These are phyloP conservation scores for Sarcophaga bullata DNA, from an alignment of 1,140 invertebrate genomes.

Conservation along the genomic window DNA sequence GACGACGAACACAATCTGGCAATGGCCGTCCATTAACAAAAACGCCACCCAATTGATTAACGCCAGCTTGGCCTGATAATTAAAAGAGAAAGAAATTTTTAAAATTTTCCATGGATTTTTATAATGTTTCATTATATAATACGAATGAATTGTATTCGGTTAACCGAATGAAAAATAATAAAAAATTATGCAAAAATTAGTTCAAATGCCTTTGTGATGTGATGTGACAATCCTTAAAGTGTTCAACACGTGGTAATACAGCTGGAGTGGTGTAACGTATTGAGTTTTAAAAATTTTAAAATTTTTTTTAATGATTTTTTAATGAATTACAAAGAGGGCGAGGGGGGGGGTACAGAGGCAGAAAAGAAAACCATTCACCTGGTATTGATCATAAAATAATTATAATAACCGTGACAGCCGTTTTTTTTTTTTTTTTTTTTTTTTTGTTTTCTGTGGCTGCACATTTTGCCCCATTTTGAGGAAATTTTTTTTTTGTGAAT, in stretches of 20 bases:
- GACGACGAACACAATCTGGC: slow-evolving; percentile 90
- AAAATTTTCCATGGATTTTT: not conserved
- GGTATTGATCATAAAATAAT: slow-evolving; percentile 9
- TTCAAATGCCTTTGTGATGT: too few species aligned
- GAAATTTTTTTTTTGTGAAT: not conserved
- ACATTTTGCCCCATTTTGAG: not conserved
- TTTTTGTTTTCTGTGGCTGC: not conserved
- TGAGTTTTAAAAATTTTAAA: too few species aligned
- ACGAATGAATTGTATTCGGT: too few species aligned
- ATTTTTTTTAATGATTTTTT: too few species aligned
- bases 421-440: not conserved
- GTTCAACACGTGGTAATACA: too few species aligned
- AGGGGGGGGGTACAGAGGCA: too few species aligned
- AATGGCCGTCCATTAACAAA: slow-evolving; percentile 96
- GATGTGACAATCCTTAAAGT: too few species aligned
- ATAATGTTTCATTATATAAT: too few species aligned
- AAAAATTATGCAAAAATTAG: too few species aligned
- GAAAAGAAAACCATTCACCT: not conserved
- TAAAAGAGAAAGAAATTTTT: slow-evolving; percentile 7
- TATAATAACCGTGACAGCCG: not conserved
- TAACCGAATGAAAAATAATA: too few species aligned
- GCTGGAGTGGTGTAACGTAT: too few species aligned
- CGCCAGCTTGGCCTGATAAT: slow-evolving; percentile 87
- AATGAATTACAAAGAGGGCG: too few species aligned
- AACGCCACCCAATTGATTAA: slow-evolving; percentile 95